These are phyloP conservation scores for Triplophysa bombifrons DNA, from an alignment of 2,797 vertebrate genomes.

Conservation along the genomic window DNA sequence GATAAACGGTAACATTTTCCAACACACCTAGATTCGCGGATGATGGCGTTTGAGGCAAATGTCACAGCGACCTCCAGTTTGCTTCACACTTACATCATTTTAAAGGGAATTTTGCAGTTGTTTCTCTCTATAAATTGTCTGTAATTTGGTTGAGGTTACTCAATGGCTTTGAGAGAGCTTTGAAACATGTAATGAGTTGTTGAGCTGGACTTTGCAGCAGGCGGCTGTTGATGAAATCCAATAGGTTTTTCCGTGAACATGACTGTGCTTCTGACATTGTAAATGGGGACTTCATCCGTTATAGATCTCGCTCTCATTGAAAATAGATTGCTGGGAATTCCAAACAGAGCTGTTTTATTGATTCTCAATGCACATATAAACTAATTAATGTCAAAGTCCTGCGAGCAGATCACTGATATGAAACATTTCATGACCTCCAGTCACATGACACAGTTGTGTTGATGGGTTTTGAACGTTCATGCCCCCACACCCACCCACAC, in stretches of 20 bases:
- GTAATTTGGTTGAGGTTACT: slow-evolving; percentile 6
- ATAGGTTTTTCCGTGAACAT: slow-evolving; percentile 37
- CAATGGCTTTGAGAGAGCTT: background rate
- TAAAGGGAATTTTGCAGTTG: slow-evolving; percentile 4
- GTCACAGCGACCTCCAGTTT: slow-evolving; percentile 22
- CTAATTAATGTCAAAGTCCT: slow-evolving; percentile 63
- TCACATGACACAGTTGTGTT: slow-evolving; percentile 64
- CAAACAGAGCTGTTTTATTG: slow-evolving; percentile 62
- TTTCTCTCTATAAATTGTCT: slow-evolving; percentile 11
- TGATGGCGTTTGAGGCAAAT: background rate
- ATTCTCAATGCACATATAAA: slow-evolving; percentile 53
- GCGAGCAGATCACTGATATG: slow-evolving; percentile 53
- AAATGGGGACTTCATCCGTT: slow-evolving; percentile 44
- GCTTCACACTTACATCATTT: slow-evolving; percentile 29
- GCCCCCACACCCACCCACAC: slow-evolving; percentile 13
- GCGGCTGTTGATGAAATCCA: slow-evolving; percentile 24
- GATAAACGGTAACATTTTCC: slow-evolving; percentile 15
- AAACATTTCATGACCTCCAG: slow-evolving; percentile 41
- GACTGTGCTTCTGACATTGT: slow-evolving; percentile 33
- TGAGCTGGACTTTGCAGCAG: background rate
- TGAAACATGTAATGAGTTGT: background rate
- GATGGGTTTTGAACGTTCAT: slow-evolving; percentile 62
- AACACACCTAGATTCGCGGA: slow-evolving; percentile 2
- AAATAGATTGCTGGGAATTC: slow-evolving; percentile 60
- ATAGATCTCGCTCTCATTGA: slow-evolving; percentile 39